These are phyloP conservation scores for Callosobruchus maculatus DNA, from an alignment of 2,888 invertebrate genomes.

Conservation along the genomic window DNA sequence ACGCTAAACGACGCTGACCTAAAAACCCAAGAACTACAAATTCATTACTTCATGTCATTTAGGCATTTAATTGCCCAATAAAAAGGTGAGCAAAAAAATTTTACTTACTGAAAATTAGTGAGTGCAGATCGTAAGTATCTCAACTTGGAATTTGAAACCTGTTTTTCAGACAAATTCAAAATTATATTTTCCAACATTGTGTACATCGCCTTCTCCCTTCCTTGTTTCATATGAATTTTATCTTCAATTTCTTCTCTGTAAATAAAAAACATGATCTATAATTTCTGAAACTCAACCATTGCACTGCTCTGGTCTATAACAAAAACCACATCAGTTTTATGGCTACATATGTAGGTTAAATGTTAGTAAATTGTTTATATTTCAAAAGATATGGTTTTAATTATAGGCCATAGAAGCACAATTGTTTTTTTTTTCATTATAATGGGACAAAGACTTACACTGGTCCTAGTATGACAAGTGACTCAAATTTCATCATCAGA, in stretches of 20 bases:
- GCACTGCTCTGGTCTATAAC: too few relatives aligned
- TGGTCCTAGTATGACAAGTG: not conserved
- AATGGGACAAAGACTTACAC: not conserved
- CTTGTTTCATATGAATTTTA: not conserved
- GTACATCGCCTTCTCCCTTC: not conserved
- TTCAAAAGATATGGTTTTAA: too few relatives aligned
- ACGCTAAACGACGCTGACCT: too few relatives aligned
- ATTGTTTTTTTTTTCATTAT: not conserved
- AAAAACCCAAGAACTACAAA: too few relatives aligned
- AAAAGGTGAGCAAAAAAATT: not conserved
- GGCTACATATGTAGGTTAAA: too few relatives aligned
- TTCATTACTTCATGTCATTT: too few relatives aligned
- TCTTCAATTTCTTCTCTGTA: not conserved
- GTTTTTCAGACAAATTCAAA: not conserved
- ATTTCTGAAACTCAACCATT: too few relatives aligned
- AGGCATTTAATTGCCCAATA: too few relatives aligned
- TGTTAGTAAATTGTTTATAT: too few relatives aligned
- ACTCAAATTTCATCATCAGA: not conserved
- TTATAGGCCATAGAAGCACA: too few relatives aligned
- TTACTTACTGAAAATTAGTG: not conserved
- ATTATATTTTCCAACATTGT: not conserved
- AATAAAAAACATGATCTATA: too few relatives aligned
- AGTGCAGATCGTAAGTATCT: not conserved
- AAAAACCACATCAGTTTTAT: too few relatives aligned
- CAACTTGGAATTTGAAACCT: not conserved